Evolutionary conservation across 2,797 vertebrate genomes (phyloP).

Genomic region (Phrynocephalus guinanensis): DNA sequence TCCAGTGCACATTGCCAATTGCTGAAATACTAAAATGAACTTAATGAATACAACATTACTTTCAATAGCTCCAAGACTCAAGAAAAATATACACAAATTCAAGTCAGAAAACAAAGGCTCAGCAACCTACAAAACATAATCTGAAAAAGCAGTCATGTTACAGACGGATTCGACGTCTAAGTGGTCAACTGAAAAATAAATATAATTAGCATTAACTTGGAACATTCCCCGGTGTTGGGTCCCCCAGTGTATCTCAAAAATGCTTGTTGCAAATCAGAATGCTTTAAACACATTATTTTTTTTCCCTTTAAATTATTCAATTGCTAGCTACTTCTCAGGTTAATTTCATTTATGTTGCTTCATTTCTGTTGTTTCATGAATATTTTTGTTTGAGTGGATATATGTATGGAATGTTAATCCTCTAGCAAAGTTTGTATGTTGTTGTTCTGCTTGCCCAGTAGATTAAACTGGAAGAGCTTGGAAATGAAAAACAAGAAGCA

Average conservation of each 20-base stretch:
- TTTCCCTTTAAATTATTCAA: constrained; percentile 3
- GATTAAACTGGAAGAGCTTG: background rate
- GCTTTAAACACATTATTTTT: background rate
- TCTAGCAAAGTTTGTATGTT: background rate
- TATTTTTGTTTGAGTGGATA: constrained; percentile 4
- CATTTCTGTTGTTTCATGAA: background rate
- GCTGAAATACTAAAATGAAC: background rate
- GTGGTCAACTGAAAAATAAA: constrained; percentile 33
- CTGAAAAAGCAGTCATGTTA: constrained; percentile 9
- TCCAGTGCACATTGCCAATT: background rate
- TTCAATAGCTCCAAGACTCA: background rate
- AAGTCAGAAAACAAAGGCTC: background rate
- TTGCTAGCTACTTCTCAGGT: background rate
- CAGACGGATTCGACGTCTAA: constrained; percentile 25
- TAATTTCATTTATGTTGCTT: constrained; percentile 21
- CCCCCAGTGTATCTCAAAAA: constrained; percentile 8
- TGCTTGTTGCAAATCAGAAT: background rate
- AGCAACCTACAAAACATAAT: constrained; percentile 6
- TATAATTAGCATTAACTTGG: constrained; percentile 32
- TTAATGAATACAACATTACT: background rate
- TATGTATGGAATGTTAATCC: background rate
- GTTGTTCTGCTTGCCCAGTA: background rate
- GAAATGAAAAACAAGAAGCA: background rate
- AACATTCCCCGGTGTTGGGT: background rate
- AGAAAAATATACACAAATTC: background rate